Evolutionary conservation across 2,113 vertebrate genomes (phyloP).

Genomic region (Noturus placidus): DNA sequence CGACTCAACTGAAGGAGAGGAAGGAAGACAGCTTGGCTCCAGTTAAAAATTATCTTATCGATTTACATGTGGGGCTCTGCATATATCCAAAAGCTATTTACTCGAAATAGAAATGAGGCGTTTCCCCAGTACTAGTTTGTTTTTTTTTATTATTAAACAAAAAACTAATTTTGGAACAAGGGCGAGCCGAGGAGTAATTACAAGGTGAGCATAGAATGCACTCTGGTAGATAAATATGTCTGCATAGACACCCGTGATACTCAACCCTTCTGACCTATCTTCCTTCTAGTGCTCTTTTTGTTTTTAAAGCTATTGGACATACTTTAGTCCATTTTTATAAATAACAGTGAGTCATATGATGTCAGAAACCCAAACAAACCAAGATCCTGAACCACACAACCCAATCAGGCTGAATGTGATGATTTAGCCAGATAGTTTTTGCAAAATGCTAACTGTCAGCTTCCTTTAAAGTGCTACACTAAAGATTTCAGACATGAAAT

Average conservation of each 20-base stretch:
- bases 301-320: not conserved
- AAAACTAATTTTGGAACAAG: not conserved
- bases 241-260: not conserved
- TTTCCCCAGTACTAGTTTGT: not conserved
- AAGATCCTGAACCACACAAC: not conserved
- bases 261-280: not conserved
- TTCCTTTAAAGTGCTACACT: not conserved
- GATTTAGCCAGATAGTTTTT: not conserved
- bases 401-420: not conserved
- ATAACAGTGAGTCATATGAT: not conserved
- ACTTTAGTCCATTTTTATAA: not conserved
- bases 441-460: not conserved
- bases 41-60: not conserved
- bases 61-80: not conserved
- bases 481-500: not conserved
- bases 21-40: not conserved
- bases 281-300: not conserved
- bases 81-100: not conserved
- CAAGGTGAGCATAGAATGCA: not conserved
- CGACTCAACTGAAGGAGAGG: conserved; percentile 81
- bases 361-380: not conserved
- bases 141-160: not conserved
- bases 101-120: not conserved
- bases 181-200: not conserved
- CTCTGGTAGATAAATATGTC: not conserved